Evolutionary conservation across 2,113 vertebrate genomes (phyloP), one percentile per base, ranked within the genome.

Genomic region (Lepus americanus): DNA sequence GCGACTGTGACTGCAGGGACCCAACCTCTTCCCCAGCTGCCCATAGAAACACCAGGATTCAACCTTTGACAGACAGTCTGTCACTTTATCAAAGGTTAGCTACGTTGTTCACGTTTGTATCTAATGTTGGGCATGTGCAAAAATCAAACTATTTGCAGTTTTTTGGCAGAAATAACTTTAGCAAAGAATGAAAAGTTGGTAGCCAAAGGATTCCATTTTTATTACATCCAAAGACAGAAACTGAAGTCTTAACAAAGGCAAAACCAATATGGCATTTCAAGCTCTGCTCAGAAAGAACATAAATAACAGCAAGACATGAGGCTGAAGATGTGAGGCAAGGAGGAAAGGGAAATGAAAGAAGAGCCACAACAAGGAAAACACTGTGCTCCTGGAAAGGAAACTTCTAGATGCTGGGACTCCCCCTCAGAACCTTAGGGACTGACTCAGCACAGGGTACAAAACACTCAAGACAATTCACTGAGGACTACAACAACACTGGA

Each of bases 311-410:
- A 22, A 94, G n/a, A 20, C 19, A 10, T 29, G n/a, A 29, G 59
- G 67, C 76, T 93, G 83, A 96, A 89, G 77, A 80, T 1, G 1
- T 70, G 5, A 39, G 70, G 70, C 59, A 77, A 93, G 77, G 77
- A 93, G 89, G 89, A 96, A 97, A 93, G 89, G 81, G 85, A 96
- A 93, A 93, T 90, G 92, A 92, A 94, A 96, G 29, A 94, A 89
- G 89, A 96, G 79, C 72, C 76, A 96, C 94, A 94, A 84, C 74
- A 92, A 95, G 93, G 92, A 96, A 96, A 96, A 93, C 16, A 13
- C 6, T 69, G 11, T 94, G 53, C 49, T 88, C 87, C 92, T 97
- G 92, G 94, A 97, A 97, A 96, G 94, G 94, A 97, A 92, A 96
- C 94, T 94, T 94, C n/a, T 85, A 14, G 9, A 87, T 79, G 33